A percentile compares a stretch with the other conserved stretches of the same genome.
Evolutionary conservation across 2,113 vertebrate species (phyloP).

Genomic region (Dermatemys mawii): DNA sequence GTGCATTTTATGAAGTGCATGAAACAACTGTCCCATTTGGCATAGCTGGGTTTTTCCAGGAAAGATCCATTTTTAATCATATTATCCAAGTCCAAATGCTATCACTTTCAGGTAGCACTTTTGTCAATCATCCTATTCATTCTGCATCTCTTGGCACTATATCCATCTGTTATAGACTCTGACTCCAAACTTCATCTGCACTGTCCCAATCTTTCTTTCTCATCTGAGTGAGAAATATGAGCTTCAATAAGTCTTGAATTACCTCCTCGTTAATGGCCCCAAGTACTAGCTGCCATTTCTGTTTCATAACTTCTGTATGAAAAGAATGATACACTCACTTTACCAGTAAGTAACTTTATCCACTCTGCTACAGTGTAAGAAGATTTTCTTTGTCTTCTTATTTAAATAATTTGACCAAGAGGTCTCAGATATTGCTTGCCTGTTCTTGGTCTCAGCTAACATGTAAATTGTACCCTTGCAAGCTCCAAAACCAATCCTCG

Average conservation of each 20-base stretch:
- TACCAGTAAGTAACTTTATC: conserved; percentile 47
- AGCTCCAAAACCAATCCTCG: background rate
- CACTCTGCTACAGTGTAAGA: conserved; percentile 42
- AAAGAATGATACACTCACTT: conserved; percentile 57
- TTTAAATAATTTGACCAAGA: conserved; percentile 27
- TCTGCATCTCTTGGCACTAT: background rate
- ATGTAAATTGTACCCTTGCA: background rate
- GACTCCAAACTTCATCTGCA: background rate
- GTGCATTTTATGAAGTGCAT: background rate
- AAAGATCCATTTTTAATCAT: background rate
- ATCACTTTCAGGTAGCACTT: background rate
- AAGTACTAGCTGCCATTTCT: conserved; percentile 28
- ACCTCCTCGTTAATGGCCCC: background rate
- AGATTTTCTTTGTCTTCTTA: conserved; percentile 41
- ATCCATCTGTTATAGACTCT: background rate
- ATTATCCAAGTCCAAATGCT: conserved; percentile 1
- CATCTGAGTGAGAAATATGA: conserved; percentile 11
- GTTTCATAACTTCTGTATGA: conserved; percentile 53
- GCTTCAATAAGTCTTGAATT: conserved; percentile 11
- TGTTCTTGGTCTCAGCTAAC: conserved; percentile 20
- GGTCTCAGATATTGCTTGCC: background rate
- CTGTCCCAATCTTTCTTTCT: conserved; percentile 1
- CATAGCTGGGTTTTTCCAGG: background rate
- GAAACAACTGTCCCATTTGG: conserved; percentile 18
- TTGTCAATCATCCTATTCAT: conserved; percentile 28